Evolutionary conservation across 1,140 invertebrate species (phyloP), one percentile per base, ranked within the genome.

Genomic region (Prorops nasuta): DNA sequence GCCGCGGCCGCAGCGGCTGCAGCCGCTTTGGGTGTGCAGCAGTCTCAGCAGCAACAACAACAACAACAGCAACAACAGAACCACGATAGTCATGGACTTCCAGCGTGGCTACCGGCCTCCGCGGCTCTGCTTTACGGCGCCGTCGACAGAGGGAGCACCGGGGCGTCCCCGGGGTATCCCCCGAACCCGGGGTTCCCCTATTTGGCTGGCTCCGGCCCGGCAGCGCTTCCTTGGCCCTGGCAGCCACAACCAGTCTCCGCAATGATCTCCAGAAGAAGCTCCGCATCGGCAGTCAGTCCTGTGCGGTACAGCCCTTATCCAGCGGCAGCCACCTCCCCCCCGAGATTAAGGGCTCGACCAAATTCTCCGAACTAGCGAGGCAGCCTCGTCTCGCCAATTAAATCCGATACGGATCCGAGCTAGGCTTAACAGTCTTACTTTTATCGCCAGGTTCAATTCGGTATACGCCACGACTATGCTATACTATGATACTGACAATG

Each of bases 301-400:
- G 57, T 73, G 43, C 75, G 75, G 62, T 76, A 75, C 52, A 66
- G 65, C 19, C 75, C 75, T 40, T 76, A 76, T 58, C 73, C 66
- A 10, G 60, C 66, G 6, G 63, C 64, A 16, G 62, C 63, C 19
- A 66, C 66, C 8, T 67, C 72, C 3, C 66, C 73, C 2, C 70
- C 74, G 44, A 59, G 67, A 7, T 49, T 68, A 3, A 59, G 69
- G 40, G 36, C 62, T 56, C 65, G 71, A 41, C 66, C 71, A 17
- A 35, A 63, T 48, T 65, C 58, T 51, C 72, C 72, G 50, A 74
- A 74, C 73, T 74, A 74, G 67, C 72, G 56, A 56, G 48, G 41
- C 57, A 35, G 22, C 18, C 22, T 20, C 21, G n/a, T n/a, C n/a
- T n/a, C n/a, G n/a, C n/a, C n/a, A n/a, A n/a, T n/a, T n/a, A n/a